These are phyloP conservation scores for Dendronephthya gigantea DNA, from an alignment of 64 coral and sea anemone genomes.

Conservation along the genomic window DNA sequence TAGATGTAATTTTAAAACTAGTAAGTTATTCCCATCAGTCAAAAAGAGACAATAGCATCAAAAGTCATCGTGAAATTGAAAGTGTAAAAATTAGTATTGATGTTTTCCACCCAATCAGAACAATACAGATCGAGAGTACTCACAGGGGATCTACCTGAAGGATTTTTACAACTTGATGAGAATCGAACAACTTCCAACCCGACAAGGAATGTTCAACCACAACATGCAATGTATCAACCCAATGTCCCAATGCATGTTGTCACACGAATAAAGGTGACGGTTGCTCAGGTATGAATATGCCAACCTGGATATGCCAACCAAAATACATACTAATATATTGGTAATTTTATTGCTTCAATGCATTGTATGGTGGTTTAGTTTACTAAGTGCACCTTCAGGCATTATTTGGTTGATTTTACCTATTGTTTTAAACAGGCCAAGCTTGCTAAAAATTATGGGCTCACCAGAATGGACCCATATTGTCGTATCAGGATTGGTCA, in stretches of 20 bases:
- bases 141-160: constrained; percentile 91
- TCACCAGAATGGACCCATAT: constrained; percentile 97
- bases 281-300: constrained; percentile 52
- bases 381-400: too few species aligned
- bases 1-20: too few species aligned
- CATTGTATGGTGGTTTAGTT: too few species aligned
- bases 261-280: constrained; percentile 66
- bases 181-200: constrained; percentile 10
- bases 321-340: background rate
- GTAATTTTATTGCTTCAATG: background rate
- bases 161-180: constrained; percentile 52
- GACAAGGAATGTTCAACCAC: constrained; percentile 34
- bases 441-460: constrained; percentile 91
- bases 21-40: too few species aligned
- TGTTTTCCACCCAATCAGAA: background rate
- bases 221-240: constrained; percentile 37
- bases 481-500: constrained; percentile 75
- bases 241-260: constrained; percentile 29
- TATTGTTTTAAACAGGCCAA: constrained; percentile 59
- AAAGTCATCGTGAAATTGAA: too few species aligned
- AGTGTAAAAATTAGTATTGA: background rate
- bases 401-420: background rate
- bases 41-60: too few species aligned
- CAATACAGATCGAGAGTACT: constrained; percentile 46
- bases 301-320: background rate